Conservation (phyloP, 2,888 invertebrate species). For the Cheilosia variabilis region DNA sequence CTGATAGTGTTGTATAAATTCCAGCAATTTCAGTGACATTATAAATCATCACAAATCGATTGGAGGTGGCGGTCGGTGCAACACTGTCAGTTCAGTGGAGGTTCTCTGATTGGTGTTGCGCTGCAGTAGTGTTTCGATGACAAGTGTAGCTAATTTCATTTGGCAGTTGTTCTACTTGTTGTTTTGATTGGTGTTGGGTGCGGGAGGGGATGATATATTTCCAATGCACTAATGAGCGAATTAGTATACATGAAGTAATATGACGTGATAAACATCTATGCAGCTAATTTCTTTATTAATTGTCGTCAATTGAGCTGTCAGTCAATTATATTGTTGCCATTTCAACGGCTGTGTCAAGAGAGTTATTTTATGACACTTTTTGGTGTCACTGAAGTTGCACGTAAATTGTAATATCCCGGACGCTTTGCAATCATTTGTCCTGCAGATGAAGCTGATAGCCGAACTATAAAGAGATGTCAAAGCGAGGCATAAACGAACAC, state of each 20-base stretch:
- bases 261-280: constrained; percentile 44
- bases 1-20: constrained; percentile 62
- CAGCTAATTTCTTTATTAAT: constrained; percentile 41
- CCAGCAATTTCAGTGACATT: constrained; percentile 63
- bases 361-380: neutral
- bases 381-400: neutral
- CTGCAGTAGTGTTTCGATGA: constrained; percentile 44
- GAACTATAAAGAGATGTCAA: too few species aligned
- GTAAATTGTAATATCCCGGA: too few species aligned
- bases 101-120: constrained; percentile 11
- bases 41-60: constrained; percentile 61
- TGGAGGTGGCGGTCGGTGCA: constrained; percentile 8
- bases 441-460: too few species aligned
- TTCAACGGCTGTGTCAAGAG: neutral
- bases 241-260: constrained; percentile 61
- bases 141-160: constrained; percentile 64
- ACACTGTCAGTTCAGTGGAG: neutral
- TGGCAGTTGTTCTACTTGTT: constrained; percentile 40
- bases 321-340: constrained; percentile 11
- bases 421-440: too few species aligned
- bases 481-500: too few species aligned
- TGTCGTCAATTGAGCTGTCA: constrained; percentile 48
- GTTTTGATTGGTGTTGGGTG: neutral
- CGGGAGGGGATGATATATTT: constrained; percentile 54
- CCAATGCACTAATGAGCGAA: constrained; percentile 49